A percentile compares a stretch with the other conserved stretches of the same genome.
These are phyloP conservation scores for Lathronympha strigana DNA, from an alignment of 2,888 invertebrate genomes.

Conservation along the genomic window DNA sequence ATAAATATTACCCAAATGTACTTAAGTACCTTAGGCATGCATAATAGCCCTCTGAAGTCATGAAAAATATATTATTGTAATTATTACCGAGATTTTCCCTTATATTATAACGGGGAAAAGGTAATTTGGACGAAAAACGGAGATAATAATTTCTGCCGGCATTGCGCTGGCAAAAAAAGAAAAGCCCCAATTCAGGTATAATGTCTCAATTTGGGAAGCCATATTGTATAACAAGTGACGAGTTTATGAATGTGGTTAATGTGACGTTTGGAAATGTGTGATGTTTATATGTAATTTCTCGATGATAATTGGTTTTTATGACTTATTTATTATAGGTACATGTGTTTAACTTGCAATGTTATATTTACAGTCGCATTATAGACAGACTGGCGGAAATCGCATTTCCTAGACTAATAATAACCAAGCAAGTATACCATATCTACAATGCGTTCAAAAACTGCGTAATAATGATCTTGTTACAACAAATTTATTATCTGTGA, in stretches of 20 bases:
- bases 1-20: too few relatives aligned
- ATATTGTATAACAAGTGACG: slow-evolving; percentile 7
- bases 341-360: too few relatives aligned
- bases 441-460: too few relatives aligned
- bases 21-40: not conserved
- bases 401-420: too few relatives aligned
- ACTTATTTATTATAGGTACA: too few relatives aligned
- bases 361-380: too few relatives aligned
- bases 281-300: too few relatives aligned
- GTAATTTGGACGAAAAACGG: slow-evolving; percentile 29
- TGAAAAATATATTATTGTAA: slow-evolving; percentile 8
- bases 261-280: not conserved
- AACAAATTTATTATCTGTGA: too few relatives aligned
- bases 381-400: too few relatives aligned
- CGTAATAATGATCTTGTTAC: too few relatives aligned
- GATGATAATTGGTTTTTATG: too few relatives aligned
- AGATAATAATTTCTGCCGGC: slow-evolving; percentile 28
- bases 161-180: slow-evolving; percentile 27
- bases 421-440: too few relatives aligned
- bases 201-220: slow-evolving; percentile 22
- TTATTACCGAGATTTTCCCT: slow-evolving; percentile 18
- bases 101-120: slow-evolving; percentile 22
- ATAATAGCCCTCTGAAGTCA: not conserved
- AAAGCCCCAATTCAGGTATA: slow-evolving; percentile 25
- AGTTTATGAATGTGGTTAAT: not conserved